A percentile compares a stretch with the other conserved stretches of the same genome.
Conservation (phyloP, 2,797 vertebrate species). For the Tenualosa thibaudeaui region DNA sequence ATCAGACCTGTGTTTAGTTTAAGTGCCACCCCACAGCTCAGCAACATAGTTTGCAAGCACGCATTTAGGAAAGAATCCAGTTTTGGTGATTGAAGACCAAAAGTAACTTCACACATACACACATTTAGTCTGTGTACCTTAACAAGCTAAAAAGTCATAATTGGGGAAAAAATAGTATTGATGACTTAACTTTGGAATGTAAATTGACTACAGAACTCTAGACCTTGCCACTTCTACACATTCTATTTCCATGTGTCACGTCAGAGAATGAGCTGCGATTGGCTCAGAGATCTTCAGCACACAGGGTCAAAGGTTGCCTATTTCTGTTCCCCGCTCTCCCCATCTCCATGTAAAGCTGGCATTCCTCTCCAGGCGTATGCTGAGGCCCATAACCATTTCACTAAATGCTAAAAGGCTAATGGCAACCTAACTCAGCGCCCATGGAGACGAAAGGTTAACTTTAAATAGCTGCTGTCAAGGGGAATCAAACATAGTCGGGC, state of each 20-base stretch:
- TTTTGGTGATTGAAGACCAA: not conserved
- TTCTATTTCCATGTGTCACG: conserved; percentile 31
- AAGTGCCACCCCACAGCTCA: not conserved
- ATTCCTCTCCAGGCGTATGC: conserved; percentile 33
- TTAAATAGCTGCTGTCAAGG: conserved; percentile 21
- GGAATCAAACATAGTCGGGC: not conserved
- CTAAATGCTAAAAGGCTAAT: conserved; percentile 25
- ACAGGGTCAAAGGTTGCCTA: conserved; percentile 62
- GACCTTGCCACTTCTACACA: conserved; percentile 56
- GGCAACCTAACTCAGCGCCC: not conserved
- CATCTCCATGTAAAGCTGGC: conserved; percentile 22
- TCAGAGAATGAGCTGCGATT: conserved; percentile 8
- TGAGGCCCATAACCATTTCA: not conserved
- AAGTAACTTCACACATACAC: not conserved
- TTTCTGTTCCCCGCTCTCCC: conserved; percentile 50
- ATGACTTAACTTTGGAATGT: not conserved
- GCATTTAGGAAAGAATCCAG: not conserved
- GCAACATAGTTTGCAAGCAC: not conserved
- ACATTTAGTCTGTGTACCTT: not conserved
- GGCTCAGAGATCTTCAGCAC: not conserved
- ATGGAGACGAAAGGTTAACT: conserved; percentile 24
- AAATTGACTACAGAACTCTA: conserved; percentile 8
- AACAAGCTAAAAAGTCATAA: not conserved
- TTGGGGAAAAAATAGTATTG: not conserved
- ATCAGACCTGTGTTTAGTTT: not conserved